These are phyloP conservation scores for Drosophila recens DNA, from an alignment of 2,888 invertebrate species.

Conservation along the genomic window DNA sequence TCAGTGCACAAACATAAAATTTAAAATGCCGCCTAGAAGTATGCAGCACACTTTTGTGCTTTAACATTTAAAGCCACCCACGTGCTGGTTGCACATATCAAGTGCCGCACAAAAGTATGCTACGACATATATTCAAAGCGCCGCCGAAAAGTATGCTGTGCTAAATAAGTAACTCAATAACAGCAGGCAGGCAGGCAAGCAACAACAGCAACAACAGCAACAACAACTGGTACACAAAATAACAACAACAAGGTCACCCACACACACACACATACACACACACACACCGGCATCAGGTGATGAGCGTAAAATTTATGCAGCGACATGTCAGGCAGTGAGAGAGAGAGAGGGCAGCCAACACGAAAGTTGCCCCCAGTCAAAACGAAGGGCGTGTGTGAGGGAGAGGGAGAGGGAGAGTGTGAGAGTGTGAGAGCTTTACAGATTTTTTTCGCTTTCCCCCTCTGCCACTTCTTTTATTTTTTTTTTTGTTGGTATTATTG, in stretches of 20 bases:
- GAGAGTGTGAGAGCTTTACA: conserved; percentile 22
- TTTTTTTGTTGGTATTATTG: conserved; percentile 65
- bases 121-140: conserved; percentile 25
- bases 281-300: conserved; percentile 55
- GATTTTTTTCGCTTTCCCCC: conserved; percentile 43
- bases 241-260: conserved; percentile 67
- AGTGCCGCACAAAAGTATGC: conserved; percentile 29
- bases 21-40: neutral
- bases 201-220: conserved; percentile 18
- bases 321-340: conserved; percentile 70
- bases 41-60: neutral
- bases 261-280: neutral
- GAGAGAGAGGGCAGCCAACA: conserved; percentile 39
- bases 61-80: conserved; percentile 3
- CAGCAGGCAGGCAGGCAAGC: conserved; percentile 26
- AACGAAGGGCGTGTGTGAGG: neutral
- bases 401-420: no score
- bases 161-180: conserved; percentile 74
- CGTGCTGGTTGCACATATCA: conserved; percentile 5
- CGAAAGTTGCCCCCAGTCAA: conserved; percentile 57
- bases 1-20: neutral
- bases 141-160: conserved; percentile 68
- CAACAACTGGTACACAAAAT: neutral
- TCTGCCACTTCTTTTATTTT: conserved; percentile 3
- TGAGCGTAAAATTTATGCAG: conserved; percentile 80